Conservation (phyloP, 2,113 vertebrate species). For the Entelurus aequoreus region DNA sequence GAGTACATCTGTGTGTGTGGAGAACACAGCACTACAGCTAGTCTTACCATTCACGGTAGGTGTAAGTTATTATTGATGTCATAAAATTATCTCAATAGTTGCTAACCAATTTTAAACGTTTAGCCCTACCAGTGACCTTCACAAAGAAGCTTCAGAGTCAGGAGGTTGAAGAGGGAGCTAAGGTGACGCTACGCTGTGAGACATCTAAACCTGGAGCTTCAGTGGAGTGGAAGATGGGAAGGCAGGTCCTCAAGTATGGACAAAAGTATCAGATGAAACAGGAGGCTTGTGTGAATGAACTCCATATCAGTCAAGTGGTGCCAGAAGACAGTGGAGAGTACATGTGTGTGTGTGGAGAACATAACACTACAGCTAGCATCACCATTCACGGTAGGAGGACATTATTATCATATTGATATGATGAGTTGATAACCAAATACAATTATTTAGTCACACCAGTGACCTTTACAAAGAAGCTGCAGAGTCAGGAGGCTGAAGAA, state of each 20-base stretch:
- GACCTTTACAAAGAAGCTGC: constrained; percentile 58
- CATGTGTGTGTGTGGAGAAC: constrained; percentile 63
- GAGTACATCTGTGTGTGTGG: constrained; percentile 67
- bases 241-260: constrained; percentile 52
- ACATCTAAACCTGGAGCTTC: constrained; percentile 72
- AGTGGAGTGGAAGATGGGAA: constrained; percentile 73
- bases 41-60: constrained; percentile 52
- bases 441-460: constrained; percentile 21
- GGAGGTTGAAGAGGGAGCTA: constrained; percentile 69
- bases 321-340: constrained; percentile 68
- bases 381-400: constrained; percentile 41
- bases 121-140: constrained; percentile 38
- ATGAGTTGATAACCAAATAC: constrained; percentile 1
- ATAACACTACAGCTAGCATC: constrained; percentile 66
- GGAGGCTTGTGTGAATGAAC: constrained; percentile 34
- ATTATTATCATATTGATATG: background rate
- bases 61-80: background rate
- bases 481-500: constrained; percentile 68
- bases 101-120: constrained; percentile 5
- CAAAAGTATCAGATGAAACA: constrained; percentile 75
- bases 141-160: constrained; percentile 61
- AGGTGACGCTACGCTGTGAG: constrained; percentile 68
- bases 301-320: constrained; percentile 55
- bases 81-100: constrained; percentile 21
- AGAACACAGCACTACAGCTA: constrained; percentile 67